These are phyloP conservation scores for Bombus superbus DNA, from an alignment of 1,140 invertebrate species.

Conservation along the genomic window DNA sequence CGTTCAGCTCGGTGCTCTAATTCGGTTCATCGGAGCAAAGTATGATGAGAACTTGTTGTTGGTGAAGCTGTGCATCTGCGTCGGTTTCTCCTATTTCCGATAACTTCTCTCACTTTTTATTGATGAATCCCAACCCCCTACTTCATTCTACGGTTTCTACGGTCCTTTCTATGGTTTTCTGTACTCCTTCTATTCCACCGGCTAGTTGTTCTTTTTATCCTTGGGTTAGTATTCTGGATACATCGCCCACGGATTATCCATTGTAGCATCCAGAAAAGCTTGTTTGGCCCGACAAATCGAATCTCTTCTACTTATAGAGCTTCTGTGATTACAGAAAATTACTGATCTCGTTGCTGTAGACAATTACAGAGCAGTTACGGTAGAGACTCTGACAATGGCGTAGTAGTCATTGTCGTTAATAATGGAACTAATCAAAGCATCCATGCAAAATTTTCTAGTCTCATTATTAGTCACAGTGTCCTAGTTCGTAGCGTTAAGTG, in stretches of 20 bases:
- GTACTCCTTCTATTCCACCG: background rate
- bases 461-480: slow-evolving; percentile 17
- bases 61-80: slow-evolving; percentile 11
- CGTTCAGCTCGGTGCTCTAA: slow-evolving; percentile 9
- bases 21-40: slow-evolving; percentile 25
- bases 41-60: background rate
- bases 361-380: slow-evolving; percentile 72
- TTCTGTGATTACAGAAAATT: slow-evolving; percentile 81
- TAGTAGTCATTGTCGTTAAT: background rate
- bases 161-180: background rate
- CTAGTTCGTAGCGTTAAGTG: background rate
- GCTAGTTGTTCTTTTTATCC: slow-evolving; percentile 29
- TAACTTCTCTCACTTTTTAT: slow-evolving; percentile 6
- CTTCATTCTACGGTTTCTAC: slow-evolving; percentile 1
- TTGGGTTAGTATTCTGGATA: background rate
- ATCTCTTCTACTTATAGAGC: slow-evolving; percentile 67
- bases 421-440: background rate
- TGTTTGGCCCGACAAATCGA: slow-evolving; percentile 52
- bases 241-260: background rate
- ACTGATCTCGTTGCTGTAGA: slow-evolving; percentile 68
- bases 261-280: no score
- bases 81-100: background rate
- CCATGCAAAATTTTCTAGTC: slow-evolving; percentile 43
- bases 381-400: no score
- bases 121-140: slow-evolving; percentile 6